Evolutionary conservation across 2,797 vertebrate genomes (phyloP).

Genomic region (Rachycentron canadum): DNA sequence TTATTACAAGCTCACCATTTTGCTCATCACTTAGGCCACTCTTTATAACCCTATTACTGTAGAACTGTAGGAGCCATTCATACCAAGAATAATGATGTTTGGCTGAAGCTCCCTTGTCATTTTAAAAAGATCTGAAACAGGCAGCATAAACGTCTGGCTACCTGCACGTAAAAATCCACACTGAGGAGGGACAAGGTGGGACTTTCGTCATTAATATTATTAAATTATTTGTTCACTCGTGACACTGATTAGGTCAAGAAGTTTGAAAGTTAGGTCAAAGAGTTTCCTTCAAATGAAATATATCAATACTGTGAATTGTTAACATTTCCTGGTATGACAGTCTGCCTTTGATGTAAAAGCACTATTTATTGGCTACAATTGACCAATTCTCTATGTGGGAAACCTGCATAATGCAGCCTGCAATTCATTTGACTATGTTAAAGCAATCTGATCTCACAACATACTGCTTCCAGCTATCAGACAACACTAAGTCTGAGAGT

Average conservation of each 20-base stretch:
- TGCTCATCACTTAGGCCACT: background rate
- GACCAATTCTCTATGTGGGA: background rate
- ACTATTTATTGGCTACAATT: background rate
- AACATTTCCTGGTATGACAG: background rate
- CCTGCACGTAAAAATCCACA: background rate
- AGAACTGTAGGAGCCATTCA: slow-evolving; percentile 27
- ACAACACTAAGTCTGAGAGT: background rate
- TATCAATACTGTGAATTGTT: slow-evolving; percentile 4
- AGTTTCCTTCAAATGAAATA: background rate
- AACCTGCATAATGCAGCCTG: background rate
- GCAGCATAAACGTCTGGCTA: background rate
- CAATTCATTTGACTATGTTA: background rate
- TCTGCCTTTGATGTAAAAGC: background rate
- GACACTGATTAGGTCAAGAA: background rate
- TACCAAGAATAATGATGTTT: slow-evolving; percentile 9
- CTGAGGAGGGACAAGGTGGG: background rate
- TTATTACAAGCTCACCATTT: slow-evolving; percentile 11
- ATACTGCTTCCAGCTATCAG: background rate
- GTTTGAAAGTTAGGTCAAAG: too few species aligned
- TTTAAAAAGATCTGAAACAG: background rate
- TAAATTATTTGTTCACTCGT: slow-evolving; percentile 4
- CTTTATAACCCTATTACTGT: slow-evolving; percentile 5
- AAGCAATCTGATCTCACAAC: background rate
- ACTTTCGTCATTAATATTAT: background rate
- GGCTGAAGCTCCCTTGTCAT: background rate